Conservation (phyloP, 1,140 invertebrate species). For the honey bee (Apis mellifera) region Amel_HAv3.1 CM009937.2:11809001-11809500, state of each 20-base stretch:
- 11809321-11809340: constrained; percentile 55
- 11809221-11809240: constrained; percentile 27
- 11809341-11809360: constrained; percentile 68
- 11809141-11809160: not conserved
- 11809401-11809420: constrained; percentile 48
- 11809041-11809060: constrained; percentile 31
- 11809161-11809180: not conserved
- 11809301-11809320: constrained; percentile 61
- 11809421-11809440: constrained; percentile 50
- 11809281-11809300: constrained; percentile 58
- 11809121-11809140: constrained; percentile 1
- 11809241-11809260: not conserved
- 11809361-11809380: constrained; percentile 51
- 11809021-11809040: constrained; percentile 22
- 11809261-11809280: constrained; percentile 24
- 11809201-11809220: not conserved
- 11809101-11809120: not conserved
- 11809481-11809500: constrained; percentile 29
- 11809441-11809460: constrained; percentile 41
- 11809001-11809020: constrained; percentile 64
- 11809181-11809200: not conserved
- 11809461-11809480: not conserved
- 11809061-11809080: constrained; percentile 51
- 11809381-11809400: constrained; percentile 51
- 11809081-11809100: constrained; percentile 36